Base-by-base conservation (phyloP, 2,888 invertebrate species). In the Atherix ibis region DNA sequence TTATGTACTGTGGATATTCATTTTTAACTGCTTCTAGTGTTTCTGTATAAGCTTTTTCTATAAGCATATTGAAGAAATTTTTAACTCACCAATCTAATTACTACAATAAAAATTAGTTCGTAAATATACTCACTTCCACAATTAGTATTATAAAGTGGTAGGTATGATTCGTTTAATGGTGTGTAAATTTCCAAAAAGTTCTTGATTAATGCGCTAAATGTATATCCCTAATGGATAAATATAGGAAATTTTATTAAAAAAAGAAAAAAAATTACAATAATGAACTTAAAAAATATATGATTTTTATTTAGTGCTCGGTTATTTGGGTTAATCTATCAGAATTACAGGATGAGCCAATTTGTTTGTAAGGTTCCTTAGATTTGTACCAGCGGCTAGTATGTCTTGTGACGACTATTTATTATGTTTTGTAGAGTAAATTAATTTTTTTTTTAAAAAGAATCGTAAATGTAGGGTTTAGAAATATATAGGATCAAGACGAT, bases 201-300 rank as follows among this genome's bases (percentile, higher is more conserved):
- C 43, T 76, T 73, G 43, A 88, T 88, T 33, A 85, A 48, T 4
- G 73, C 65, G 2, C 71, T 70, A 51, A 84, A 87, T 18, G 75
- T 81, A 27, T 80, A 71, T 9, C 88, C 88, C 88, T 88, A 62
- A 37, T n/a, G n/a, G n/a, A n/a, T n/a, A n/a, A n/a, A n/a, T n/a
- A n/a, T 63, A 52, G 35, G 17, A 42, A 35, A 32, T n/a, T n/a
- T n/a, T n/a, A n/a, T n/a, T n/a, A n/a, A n/a, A n/a, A n/a, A n/a
- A n/a, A n/a, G n/a, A n/a, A 24, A n/a, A 32, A 39, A 38, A 35
- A 27, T 4, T 15, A 5, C n/a, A 14, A 22, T 30, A n/a, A 10
- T 24, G 24, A 24, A 24, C 9, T 2, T 2, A 19, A 28, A 25
- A 30, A 17, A 30, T 13, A 25, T 18, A 26, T 19, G 16, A 17